A percentile compares a stretch with the other conserved stretches of the same genome.
Evolutionary conservation across 2,113 vertebrate species (phyloP).

Genomic region (Accipiter virgatus): DNA sequence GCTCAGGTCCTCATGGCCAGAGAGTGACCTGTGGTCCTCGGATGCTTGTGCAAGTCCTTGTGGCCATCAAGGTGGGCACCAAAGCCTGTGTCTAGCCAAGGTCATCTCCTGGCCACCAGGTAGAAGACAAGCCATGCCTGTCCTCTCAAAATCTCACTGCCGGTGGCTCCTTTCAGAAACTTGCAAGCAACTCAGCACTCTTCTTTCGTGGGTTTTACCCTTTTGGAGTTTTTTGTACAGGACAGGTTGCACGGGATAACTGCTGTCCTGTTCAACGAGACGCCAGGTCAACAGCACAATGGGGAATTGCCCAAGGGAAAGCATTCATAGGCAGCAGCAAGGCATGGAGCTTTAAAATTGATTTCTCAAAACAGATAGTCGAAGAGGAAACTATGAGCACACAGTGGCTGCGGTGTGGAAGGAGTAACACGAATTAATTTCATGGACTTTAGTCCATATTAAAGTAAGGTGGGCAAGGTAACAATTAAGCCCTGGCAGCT

Average conservation of each 20-base stretch:
- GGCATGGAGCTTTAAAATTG: neutral
- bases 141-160: neutral
- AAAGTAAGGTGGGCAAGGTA: neutral
- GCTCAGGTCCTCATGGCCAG: neutral
- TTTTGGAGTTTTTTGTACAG: rapidly evolving
- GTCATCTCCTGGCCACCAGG: neutral
- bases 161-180: neutral
- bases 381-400: neutral
- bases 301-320: neutral
- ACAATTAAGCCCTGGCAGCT: neutral
- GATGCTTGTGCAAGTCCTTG: neutral
- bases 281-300: rapidly evolving
- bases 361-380: neutral
- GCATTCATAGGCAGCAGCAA: neutral
- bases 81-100: neutral
- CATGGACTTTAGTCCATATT: neutral
- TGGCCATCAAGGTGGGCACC: rapidly evolving
- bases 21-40: rapidly evolving
- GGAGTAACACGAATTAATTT: neutral
- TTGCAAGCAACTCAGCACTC: rapidly evolving
- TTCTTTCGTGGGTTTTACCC: rapidly evolving
- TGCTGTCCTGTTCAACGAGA: neutral
- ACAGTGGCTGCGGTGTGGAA: neutral
- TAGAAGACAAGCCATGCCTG: neutral
- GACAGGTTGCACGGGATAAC: neutral